Evolutionary conservation across 1,140 invertebrate species (phyloP), one percentile per base, ranked within the genome.

Genomic region (Pseudachorutes palmiensis): DNA sequence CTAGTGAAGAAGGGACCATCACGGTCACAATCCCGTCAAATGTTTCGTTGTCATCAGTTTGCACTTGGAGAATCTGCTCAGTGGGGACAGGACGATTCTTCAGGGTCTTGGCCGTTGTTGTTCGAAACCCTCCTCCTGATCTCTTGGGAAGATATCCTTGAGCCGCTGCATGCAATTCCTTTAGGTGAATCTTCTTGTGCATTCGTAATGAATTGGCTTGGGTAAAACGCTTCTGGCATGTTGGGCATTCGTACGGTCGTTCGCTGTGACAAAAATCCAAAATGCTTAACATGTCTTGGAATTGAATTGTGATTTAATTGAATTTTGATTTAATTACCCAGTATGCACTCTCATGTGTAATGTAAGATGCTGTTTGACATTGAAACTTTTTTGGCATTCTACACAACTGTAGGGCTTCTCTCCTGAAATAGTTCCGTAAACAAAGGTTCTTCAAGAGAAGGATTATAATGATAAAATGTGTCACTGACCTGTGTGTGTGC

Each of bases 141-240:
- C n/a, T n/a, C n/a, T n/a, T n/a, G n/a, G n/a, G n/a, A n/a, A n/a
- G n/a, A n/a, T n/a, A n/a, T 36, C 19, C 32, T 36, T 2, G 2
- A 41, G 41, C 58, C 28, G n/a, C 55, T 29, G 31, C 14, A 55
- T n/a, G n/a, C n/a, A 55, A 14, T 55, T 19, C 59, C 29, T 60
- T 63, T 29, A 58, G 28, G 33, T 68, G 66, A 29, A 68, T 64
- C 62, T 68, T 68, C 51, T 68, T 68, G 36, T 68, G 66, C 1
- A 68, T 64, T 36, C 66, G 14, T n/a, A 68, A 59, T 24, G 32
- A 48, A 64, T 68, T 68, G 12, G 66, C 60, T 31, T 68, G 66
- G n/a, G 60, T 36, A 49, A 68, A 68, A 28, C 29, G 48, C 49
- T 68, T 68, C 22, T 68, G 29, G 24, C 66, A 68, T 55, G 41